A percentile compares a stretch with the other conserved stretches of the same genome.
These are phyloP conservation scores for Balanococcus diminutus DNA, from an alignment of 2,888 invertebrate species.

Conservation along the genomic window DNA sequence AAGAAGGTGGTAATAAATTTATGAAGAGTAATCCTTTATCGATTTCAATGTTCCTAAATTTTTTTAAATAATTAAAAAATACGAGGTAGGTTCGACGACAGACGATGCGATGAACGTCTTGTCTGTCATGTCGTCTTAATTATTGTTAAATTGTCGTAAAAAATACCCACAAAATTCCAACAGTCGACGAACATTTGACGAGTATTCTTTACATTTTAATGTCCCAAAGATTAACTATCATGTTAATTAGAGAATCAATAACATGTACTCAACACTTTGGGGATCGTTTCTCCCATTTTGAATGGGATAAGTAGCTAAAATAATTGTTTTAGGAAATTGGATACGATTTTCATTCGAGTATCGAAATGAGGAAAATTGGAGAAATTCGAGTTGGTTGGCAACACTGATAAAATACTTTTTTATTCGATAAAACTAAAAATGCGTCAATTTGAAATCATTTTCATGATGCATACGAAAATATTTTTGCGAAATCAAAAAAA, in stretches of 20 bases:
- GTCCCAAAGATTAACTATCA: slow-evolving; percentile 33
- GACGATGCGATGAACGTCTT: background rate
- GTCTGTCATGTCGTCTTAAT: background rate
- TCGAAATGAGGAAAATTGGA: too few species aligned
- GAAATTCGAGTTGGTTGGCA: too few species aligned
- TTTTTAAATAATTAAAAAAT: background rate
- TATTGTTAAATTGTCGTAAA: background rate
- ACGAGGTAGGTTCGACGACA: background rate
- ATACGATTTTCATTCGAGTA: too few species aligned
- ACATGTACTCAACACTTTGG: slow-evolving; percentile 34
- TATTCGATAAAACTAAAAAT: too few species aligned
- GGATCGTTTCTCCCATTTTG: too few species aligned
- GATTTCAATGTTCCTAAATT: background rate
- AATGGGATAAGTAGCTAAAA: too few species aligned
- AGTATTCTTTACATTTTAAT: slow-evolving; percentile 12
- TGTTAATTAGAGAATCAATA: background rate
- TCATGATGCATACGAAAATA: too few species aligned
- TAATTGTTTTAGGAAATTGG: too few species aligned
- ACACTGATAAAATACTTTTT: too few species aligned
- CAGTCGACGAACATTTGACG: background rate
- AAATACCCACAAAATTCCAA: background rate
- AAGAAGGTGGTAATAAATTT: slow-evolving; percentile 42
- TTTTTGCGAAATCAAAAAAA: too few species aligned
- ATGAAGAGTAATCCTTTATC: background rate
- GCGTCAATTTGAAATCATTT: too few species aligned